Conservation (phyloP, 1,140 invertebrate genomes). For the Phymorhynchus buccinoides region DNA sequence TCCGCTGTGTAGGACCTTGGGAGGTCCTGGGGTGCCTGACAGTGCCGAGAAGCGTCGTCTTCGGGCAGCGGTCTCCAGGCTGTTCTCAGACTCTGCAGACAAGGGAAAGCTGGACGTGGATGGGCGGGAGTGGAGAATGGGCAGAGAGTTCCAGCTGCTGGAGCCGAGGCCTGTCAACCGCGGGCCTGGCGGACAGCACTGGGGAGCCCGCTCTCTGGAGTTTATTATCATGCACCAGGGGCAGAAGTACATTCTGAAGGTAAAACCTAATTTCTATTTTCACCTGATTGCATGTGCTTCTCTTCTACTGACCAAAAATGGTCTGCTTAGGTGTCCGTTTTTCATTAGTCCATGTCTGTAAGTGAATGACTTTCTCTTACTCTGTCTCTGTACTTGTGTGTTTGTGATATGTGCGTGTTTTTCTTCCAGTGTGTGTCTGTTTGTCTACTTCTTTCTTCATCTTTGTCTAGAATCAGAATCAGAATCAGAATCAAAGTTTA, state of each 20-base stretch:
- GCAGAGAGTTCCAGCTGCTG: slow-evolving; percentile 48
- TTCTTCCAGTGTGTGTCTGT: too few relatives aligned
- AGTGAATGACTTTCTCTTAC: too few relatives aligned
- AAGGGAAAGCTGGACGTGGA: slow-evolving; percentile 43
- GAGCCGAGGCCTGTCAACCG: slow-evolving; percentile 49
- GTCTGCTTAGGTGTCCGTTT: too few relatives aligned
- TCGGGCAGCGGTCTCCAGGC: slow-evolving; percentile 28
- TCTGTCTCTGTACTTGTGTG: too few relatives aligned
- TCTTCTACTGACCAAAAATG: too few relatives aligned
- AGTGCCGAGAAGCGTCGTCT: not conserved
- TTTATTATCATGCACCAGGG: slow-evolving; percentile 52
- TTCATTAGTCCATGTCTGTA: too few relatives aligned
- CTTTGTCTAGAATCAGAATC: too few relatives aligned
- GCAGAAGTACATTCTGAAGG: slow-evolving; percentile 52
- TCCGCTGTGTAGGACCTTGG: not conserved
- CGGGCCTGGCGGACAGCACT: slow-evolving; percentile 33
- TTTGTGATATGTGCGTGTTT: too few relatives aligned
- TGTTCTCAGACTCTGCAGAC: not conserved
- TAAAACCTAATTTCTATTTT: slow-evolving; percentile 5
- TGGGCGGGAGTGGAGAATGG: slow-evolving; percentile 51
- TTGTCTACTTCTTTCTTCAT: too few relatives aligned
- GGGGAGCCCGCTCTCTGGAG: slow-evolving; percentile 51
- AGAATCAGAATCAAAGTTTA: too few relatives aligned
- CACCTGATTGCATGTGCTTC: too few relatives aligned
- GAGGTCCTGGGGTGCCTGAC: slow-evolving; percentile 12